These are phyloP conservation scores for Zootoca vivipara DNA, from an alignment of 2,113 vertebrate genomes.

Conservation along the genomic window DNA sequence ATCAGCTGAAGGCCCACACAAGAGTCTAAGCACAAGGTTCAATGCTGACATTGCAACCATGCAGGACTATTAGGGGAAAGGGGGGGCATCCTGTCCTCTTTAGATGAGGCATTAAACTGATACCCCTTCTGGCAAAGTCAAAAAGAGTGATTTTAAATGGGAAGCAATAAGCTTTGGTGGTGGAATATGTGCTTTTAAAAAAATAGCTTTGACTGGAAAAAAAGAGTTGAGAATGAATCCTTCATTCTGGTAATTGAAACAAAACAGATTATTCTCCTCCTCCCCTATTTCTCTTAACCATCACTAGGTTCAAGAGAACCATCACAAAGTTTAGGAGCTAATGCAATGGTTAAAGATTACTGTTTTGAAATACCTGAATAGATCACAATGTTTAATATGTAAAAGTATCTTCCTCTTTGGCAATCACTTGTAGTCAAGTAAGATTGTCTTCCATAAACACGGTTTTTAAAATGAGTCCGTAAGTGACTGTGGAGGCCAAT, in stretches of 20 bases:
- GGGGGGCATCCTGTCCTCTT: conserved; percentile 44
- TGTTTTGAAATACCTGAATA: neutral
- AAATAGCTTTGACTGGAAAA: neutral
- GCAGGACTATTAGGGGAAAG: conserved; percentile 36
- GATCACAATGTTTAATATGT: too few species aligned
- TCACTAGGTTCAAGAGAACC: neutral
- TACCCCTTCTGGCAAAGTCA: conserved; percentile 65
- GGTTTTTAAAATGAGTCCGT: too few species aligned
- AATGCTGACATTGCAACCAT: conserved; percentile 26
- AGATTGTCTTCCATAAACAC: too few species aligned
- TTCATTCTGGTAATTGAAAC: neutral
- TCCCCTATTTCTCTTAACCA: neutral
- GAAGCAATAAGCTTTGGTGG: neutral
- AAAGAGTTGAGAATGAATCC: neutral
- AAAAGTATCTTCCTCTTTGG: too few species aligned
- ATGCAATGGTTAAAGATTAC: neutral
- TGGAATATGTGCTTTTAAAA: neutral
- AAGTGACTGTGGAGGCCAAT: too few species aligned
- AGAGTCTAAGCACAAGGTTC: conserved; percentile 57
- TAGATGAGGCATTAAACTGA: conserved; percentile 54
- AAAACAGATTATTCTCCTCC: neutral
- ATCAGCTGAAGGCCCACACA: conserved; percentile 54
- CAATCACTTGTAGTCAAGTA: too few species aligned
- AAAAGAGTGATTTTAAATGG: conserved; percentile 38
- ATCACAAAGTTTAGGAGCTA: neutral